Conservation (phyloP, 2,888 invertebrate genomes). For the Tubiluchus corallicola region DNA sequence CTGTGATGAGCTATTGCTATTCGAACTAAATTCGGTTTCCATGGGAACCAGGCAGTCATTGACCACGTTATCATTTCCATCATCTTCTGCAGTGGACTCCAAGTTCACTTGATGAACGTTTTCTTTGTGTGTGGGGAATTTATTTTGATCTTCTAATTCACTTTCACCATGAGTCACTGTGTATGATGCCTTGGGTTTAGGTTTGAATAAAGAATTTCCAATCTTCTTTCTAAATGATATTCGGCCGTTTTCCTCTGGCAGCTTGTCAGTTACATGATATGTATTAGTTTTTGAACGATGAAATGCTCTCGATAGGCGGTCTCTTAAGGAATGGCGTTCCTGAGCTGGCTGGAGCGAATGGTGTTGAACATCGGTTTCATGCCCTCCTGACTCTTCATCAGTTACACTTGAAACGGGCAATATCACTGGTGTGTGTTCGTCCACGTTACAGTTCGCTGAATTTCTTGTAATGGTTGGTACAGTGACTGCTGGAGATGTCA, state of each 20-base stretch:
- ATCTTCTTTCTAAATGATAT: neutral
- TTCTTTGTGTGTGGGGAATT: too few relatives aligned
- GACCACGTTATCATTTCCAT: neutral
- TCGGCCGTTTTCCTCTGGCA: neutral
- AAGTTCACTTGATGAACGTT: too few relatives aligned
- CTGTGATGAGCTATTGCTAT: too few relatives aligned
- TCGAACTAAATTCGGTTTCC: neutral
- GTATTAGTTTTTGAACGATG: neutral
- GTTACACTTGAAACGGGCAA: too few relatives aligned
- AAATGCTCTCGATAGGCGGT: neutral
- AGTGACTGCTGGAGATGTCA: neutral
- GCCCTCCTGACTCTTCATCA: too few relatives aligned
- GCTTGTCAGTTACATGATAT: neutral
- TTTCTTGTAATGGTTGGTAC: too few relatives aligned
- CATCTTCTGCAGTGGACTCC: neutral
- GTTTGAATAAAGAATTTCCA: neutral
- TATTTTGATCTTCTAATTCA: too few relatives aligned
- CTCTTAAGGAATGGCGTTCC: neutral
- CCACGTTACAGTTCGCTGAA: too few relatives aligned
- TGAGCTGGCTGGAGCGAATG: too few relatives aligned
- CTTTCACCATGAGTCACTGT: neutral
- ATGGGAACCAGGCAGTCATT: neutral
- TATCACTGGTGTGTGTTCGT: neutral
- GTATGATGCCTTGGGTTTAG: neutral
- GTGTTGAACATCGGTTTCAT: too few relatives aligned